Base-by-base conservation (phyloP, 1,140 invertebrate genomes). In the Dryas iulia region DNA sequence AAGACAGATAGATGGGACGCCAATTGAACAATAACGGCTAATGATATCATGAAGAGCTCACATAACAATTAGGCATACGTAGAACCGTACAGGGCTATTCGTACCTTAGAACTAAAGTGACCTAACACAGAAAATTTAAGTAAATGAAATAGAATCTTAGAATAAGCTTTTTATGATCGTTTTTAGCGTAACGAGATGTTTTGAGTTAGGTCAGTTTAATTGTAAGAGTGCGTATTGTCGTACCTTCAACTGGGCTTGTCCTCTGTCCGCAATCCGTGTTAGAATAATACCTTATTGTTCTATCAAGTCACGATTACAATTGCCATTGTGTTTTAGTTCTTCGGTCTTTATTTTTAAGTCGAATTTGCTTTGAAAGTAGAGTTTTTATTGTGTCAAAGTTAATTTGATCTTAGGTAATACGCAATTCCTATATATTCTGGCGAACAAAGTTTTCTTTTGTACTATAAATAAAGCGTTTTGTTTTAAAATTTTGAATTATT, bases 211-310 rank as follows among this genome's bases (percentile, higher is more conserved):
- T n/a, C n/a, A n/a, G n/a, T n/a, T n/a, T n/a, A n/a, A n/a, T n/a
- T n/a, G n/a, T n/a, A n/a, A n/a, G n/a, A n/a, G n/a, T n/a, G n/a
- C n/a, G n/a, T n/a, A n/a, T 76, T 76, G 74, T 75, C n/a, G 25
- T 35, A 52, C 62, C 52, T 47, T 39, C 53, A 62, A 58, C 57
- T 67, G 58, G 71, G 66, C 57, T 56, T 66, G 67, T 70, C 74
- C 71, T 76, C 74, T 68, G 74, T 71, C 74, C 69, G 74, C 74
- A 66, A 69, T 76, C 74, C 67, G 59, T 64, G 30, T 30, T 56
- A 65, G 62, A 59, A 76, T 76, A 76, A 76, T 76, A 69, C 71
- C 54, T 65, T 70, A 76, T 76, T 76, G 74, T 76, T 76, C 69
- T 69, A 64, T 23, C 47, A 60, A 70, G 62, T 68, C 73, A 68